A percentile compares a stretch with the other conserved stretches of the same genome.
These are phyloP conservation scores for Periophthalmus modestus DNA, from an alignment of 2,113 vertebrate species.

Conservation along the genomic window DNA sequence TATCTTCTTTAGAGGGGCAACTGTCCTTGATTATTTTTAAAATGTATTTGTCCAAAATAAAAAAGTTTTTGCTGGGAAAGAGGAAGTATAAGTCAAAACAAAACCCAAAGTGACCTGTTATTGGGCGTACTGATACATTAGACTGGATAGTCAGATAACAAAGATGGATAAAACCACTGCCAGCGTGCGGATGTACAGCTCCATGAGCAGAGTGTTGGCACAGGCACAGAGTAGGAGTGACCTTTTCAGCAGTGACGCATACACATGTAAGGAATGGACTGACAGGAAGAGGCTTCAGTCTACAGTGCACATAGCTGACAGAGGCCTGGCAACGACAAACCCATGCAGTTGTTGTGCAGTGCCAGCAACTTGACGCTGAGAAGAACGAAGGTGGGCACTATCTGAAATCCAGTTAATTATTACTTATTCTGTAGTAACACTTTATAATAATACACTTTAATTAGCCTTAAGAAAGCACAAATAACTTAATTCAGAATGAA, in stretches of 20 bases:
- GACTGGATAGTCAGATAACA: background rate
- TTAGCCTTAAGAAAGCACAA: no score
- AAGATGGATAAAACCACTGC: background rate
- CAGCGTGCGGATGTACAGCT: background rate
- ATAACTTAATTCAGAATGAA: no score
- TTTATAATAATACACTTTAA: no score
- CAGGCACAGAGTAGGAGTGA: conserved; percentile 16
- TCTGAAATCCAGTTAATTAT: background rate
- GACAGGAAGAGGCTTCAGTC: background rate
- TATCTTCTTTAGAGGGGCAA: background rate
- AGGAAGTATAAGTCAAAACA: background rate
- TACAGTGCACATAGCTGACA: background rate
- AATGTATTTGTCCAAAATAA: background rate
- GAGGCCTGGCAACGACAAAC: conserved; percentile 2
- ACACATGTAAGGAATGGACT: conserved; percentile 1
- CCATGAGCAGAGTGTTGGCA: background rate
- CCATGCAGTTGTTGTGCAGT: background rate
- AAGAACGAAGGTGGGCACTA: background rate
- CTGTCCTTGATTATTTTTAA: background rate
- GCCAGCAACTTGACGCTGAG: background rate
- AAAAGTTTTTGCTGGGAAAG: background rate
- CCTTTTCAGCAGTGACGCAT: conserved; percentile 18
- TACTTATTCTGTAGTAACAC: no score
- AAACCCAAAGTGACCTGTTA: background rate
- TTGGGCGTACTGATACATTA: background rate